These are phyloP conservation scores for Tethea ocularis DNA, from an alignment of 2,888 invertebrate genomes.

Conservation along the genomic window DNA sequence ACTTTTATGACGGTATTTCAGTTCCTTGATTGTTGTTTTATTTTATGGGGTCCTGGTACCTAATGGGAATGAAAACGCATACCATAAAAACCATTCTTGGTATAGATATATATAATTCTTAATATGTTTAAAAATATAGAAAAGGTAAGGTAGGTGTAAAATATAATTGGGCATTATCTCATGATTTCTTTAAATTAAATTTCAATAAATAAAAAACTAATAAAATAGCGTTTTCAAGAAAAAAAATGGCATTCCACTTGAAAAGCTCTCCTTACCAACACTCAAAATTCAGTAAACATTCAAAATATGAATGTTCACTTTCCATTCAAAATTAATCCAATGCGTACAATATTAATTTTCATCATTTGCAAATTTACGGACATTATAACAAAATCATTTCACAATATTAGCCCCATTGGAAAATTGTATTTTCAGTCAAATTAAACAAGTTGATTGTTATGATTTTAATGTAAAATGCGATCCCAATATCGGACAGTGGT, in stretches of 20 bases:
- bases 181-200: too few relatives aligned
- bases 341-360: not conserved
- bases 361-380: not conserved
- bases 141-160: too few relatives aligned
- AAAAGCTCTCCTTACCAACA: too few relatives aligned
- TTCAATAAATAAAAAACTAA: too few relatives aligned
- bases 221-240: too few relatives aligned
- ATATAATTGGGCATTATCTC: too few relatives aligned
- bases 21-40: conserved; percentile 1
- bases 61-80: not conserved
- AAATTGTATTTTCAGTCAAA: not conserved
- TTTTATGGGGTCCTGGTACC: not conserved
- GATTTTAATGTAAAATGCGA: not conserved
- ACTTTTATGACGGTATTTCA: not conserved
- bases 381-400: not conserved
- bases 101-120: too few relatives aligned
- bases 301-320: too few relatives aligned
- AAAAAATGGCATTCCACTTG: too few relatives aligned
- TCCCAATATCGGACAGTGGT: not conserved
- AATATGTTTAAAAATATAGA: too few relatives aligned
- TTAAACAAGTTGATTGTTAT: not conserved
- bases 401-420: not conserved
- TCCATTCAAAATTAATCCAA: not conserved
- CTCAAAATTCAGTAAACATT: too few relatives aligned
- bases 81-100: not conserved